phyloP scores from a whole-genome alignment of 2,797 vertebrate genomes.

The Melopsittacus undulatus region DNA sequence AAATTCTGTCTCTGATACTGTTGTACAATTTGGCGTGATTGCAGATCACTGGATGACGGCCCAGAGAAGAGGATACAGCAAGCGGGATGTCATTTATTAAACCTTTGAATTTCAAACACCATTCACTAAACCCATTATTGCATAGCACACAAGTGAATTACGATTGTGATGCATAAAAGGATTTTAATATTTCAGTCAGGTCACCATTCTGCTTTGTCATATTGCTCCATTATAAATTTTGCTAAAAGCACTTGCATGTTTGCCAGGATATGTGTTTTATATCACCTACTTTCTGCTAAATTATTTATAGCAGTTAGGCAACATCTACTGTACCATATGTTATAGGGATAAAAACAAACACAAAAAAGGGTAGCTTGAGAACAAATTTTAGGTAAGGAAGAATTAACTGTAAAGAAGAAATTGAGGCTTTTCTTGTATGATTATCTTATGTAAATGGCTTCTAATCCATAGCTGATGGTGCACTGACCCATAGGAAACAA shows the following conservation, averaged over 20 bases:
- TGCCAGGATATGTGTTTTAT: neutral
- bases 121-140: neutral
- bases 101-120: fast-evolving
- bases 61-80: neutral
- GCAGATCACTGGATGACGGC: neutral
- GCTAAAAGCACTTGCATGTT: neutral
- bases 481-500: fast-evolving
- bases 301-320: neutral
- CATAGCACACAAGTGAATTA: neutral
- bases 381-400: neutral
- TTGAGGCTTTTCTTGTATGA: fast-evolving
- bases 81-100: neutral
- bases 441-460: neutral
- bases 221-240: neutral
- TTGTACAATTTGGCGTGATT: fast-evolving
- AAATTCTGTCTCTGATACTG: neutral
- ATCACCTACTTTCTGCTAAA: neutral
- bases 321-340: neutral
- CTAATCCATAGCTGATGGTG: neutral
- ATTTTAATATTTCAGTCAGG: neutral
- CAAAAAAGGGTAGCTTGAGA: neutral
- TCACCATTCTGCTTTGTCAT: neutral
- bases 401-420: neutral
- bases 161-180: no score
- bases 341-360: neutral